Evolutionary conservation across 1,140 invertebrate species (phyloP), one percentile per base, ranked within the genome.

Genomic region (Arion vulgaris): DNA sequence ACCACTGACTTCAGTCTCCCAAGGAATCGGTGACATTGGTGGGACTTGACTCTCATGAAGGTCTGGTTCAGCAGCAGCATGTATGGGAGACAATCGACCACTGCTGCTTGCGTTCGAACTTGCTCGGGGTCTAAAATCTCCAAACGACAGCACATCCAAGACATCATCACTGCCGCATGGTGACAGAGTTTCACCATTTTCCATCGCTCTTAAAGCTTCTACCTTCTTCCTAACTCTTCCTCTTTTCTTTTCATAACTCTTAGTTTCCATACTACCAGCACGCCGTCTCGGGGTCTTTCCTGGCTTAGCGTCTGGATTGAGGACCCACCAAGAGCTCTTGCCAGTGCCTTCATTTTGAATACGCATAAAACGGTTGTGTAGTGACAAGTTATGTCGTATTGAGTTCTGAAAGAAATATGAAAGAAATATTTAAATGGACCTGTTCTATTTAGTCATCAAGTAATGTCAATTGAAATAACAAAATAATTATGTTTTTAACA

Each of bases 281-380:
- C 98, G 94, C 83, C 98, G 94, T 73, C 98, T 94, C 0, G 98
- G 96, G 4, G 97, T 97, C 92, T 99, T 99, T 83, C 97, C 97
- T 0, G 97, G 97, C 91, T 98, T 98, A 0, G 98, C 98, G 90
- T 99, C 98, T 0, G 98, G 98, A 93, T 99, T 99, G 89, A 99
- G 96, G 95, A 99, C 98, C 99, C 99, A 99, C 99, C 99, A 99
- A 0, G 98, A 99, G 73, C 97, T 99, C 92, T 99, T 99, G 15
- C 98, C 99, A 0, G 98, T 99, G 17, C 98, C 98, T 92, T 99
- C 98, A 93, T 99, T 99, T 92, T 99, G 99, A 2, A 99, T 97
- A 71, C 98, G 94, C 97, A 99, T 99, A 92, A 99, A 99, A 74
- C 98, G 96, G 93, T 98, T 99, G 94, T 99, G 99, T 38, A 99